phyloP scores from a whole-genome alignment of 2,113 vertebrate genomes.

The Anseranas semipalmata region DNA sequence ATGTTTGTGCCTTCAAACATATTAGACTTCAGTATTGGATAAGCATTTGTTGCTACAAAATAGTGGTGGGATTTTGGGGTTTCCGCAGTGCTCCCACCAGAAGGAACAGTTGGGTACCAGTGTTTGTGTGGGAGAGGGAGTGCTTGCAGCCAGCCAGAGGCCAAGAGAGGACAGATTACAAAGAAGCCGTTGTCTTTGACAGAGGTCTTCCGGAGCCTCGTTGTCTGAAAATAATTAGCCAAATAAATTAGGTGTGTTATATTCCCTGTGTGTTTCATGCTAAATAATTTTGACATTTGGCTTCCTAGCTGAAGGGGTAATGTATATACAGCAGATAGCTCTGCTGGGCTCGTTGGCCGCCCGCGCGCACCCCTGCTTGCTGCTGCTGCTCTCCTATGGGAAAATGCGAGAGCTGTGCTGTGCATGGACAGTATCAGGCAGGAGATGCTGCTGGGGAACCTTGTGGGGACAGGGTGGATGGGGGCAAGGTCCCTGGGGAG shows the following conservation, averaged over 20 bases:
- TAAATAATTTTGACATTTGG: neutral
- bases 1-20: neutral
- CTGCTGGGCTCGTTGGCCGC: neutral
- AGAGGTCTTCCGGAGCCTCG: neutral
- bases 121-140: neutral
- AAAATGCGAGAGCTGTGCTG: neutral
- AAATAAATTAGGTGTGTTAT: neutral
- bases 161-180: neutral
- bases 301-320: neutral
- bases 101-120: neutral
- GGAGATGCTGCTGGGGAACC: neutral
- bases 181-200: constrained; percentile 3
- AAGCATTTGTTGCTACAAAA: neutral
- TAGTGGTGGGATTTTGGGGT: neutral
- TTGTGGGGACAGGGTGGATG: neutral
- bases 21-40: neutral
- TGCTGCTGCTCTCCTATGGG: fast-evolving
- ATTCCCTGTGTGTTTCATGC: neutral
- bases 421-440: neutral
- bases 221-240: constrained; percentile 14
- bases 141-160: neutral
- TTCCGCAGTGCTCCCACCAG: neutral
- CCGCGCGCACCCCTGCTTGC: neutral
- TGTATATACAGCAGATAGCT: neutral
- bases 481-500: neutral